A percentile compares a stretch with the other conserved stretches of the same genome.
phyloP scores from a whole-genome alignment of 2,113 vertebrate genomes.

The Chlamydotis undulata region DNA sequence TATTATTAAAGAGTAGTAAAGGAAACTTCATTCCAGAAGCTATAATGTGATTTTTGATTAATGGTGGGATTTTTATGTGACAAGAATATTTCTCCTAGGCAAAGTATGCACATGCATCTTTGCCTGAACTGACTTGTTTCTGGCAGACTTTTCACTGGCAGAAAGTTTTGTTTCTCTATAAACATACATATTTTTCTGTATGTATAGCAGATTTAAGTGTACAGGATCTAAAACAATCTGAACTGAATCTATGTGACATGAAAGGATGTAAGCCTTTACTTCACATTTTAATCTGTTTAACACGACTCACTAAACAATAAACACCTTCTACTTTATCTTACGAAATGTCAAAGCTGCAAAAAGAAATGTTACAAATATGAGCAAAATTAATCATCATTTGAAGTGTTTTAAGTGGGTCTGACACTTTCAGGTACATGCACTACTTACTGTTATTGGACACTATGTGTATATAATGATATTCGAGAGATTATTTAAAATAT shows the following conservation, averaged over 20 bases:
- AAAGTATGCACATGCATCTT: conserved; percentile 64
- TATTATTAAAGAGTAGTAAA: conserved; percentile 81
- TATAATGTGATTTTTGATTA: conserved; percentile 88
- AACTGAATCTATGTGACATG: not conserved
- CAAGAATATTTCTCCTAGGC: conserved; percentile 84
- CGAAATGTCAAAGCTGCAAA: not conserved
- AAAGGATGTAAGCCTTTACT: not conserved
- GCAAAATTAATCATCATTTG: not conserved
- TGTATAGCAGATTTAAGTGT: not conserved
- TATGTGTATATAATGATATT: not conserved
- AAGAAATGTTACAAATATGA: not conserved
- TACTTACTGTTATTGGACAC: not conserved
- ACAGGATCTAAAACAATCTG: not conserved
- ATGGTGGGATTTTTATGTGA: conserved; percentile 83
- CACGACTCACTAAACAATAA: conserved; percentile 9
- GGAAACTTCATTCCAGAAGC: conserved; percentile 82
- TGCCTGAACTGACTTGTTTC: conserved; percentile 75
- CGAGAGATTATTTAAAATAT: not conserved
- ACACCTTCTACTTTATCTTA: not conserved
- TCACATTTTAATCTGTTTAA: conserved; percentile 40
- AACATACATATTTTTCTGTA: conserved; percentile 10
- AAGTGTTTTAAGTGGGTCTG: not conserved
- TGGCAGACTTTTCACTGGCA: conserved; percentile 44
- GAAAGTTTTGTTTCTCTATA: conserved; percentile 32
- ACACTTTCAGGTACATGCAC: not conserved